Evolutionary conservation across 2,113 vertebrate genomes (phyloP).

Genomic region (Brachyhypopomus gauderio): DNA sequence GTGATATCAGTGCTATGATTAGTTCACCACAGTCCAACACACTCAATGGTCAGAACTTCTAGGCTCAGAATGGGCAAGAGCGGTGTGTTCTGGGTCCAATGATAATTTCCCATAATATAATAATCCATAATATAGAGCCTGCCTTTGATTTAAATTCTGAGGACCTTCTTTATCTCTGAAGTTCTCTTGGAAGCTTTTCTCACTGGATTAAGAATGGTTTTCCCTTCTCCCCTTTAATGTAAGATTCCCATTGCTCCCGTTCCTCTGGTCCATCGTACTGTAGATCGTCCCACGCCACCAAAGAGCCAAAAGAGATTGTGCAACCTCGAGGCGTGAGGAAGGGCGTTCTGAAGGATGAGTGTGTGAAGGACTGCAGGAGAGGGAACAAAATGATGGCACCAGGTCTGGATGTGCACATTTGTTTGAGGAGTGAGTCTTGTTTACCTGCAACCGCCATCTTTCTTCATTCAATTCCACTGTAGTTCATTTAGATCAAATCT

Average conservation of each 20-base stretch:
- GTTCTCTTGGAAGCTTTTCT: neutral
- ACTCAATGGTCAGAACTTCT: conserved; percentile 4
- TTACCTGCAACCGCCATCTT: neutral
- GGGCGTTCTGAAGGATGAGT: no score
- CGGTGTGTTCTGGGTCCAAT: conserved; percentile 11
- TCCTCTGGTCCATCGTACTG: conserved; percentile 17
- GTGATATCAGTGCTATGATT: neutral
- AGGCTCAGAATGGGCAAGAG: conserved; percentile 16
- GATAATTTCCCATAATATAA: conserved; percentile 5
- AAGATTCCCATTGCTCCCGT: conserved; percentile 18
- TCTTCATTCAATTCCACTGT: conserved; percentile 14
- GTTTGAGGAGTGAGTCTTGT: no score
- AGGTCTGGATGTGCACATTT: no score
- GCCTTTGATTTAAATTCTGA: conserved; percentile 45
- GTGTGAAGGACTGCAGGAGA: no score
- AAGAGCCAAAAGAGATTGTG: neutral
- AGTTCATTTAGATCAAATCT: neutral
- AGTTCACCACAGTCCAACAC: neutral
- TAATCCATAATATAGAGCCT: conserved; percentile 25
- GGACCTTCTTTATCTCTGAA: conserved; percentile 23
- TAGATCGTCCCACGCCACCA: neutral
- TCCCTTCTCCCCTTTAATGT: conserved; percentile 24
- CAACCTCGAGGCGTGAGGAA: no score
- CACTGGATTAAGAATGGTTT: conserved; percentile 24
- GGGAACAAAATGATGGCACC: no score